These are phyloP conservation scores for Spilosoma lubricipeda DNA, from an alignment of 2,888 invertebrate genomes.

Conservation along the genomic window DNA sequence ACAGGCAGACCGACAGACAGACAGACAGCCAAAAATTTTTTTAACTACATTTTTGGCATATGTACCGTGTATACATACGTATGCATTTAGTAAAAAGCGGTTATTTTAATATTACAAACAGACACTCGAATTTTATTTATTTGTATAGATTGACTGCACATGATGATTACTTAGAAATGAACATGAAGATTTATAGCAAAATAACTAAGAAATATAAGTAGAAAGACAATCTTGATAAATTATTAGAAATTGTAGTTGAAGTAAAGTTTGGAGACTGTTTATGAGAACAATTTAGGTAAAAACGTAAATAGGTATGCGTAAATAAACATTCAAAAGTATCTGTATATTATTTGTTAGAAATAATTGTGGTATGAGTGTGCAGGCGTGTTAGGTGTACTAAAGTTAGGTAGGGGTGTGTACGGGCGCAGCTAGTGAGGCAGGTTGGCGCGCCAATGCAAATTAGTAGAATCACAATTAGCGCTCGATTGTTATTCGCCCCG, in stretches of 20 bases:
- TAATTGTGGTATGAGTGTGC: constrained; percentile 22
- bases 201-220: neutral
- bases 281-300: neutral
- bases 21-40: too few species aligned
- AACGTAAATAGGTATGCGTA: neutral
- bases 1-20: too few species aligned
- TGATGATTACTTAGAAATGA: neutral
- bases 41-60: too few species aligned
- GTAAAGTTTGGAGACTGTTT: neutral
- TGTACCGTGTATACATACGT: too few species aligned
- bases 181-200: neutral
- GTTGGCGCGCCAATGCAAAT: constrained; percentile 74
- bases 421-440: constrained; percentile 55
- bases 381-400: constrained; percentile 47
- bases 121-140: too few species aligned
- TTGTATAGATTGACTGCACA: neutral
- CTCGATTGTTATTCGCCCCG: constrained; percentile 76
- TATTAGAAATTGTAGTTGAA: neutral
- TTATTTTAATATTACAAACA: too few species aligned
- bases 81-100: too few species aligned
- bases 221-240: neutral
- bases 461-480: constrained; percentile 81
- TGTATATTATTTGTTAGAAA: constrained; percentile 23
- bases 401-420: constrained; percentile 52
- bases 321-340: constrained; percentile 23